Evolutionary conservation across 2,797 vertebrate species (phyloP).

Genomic region (Epinephelus coioides): DNA sequence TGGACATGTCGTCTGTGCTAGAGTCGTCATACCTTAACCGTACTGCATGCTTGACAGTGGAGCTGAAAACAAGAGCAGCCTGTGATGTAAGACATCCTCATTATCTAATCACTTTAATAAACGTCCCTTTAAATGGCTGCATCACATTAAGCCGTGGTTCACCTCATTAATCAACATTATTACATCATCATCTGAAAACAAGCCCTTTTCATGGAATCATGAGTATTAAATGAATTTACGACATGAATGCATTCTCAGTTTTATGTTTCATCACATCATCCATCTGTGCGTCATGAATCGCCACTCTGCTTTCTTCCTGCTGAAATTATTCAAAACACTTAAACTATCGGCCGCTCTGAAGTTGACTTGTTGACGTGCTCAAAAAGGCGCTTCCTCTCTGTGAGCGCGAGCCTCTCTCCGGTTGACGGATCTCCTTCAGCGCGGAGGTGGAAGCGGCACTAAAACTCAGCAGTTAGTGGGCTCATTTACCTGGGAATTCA

Average conservation of each 20-base stretch:
- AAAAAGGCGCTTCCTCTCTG: conserved; percentile 8
- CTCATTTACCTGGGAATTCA: conserved; percentile 51
- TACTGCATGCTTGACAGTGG: not conserved
- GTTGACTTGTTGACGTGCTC: not conserved
- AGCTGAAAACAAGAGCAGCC: not conserved
- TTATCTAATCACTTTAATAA: not conserved
- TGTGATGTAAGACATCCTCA: not conserved
- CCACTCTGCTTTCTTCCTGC: not conserved
- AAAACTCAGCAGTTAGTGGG: conserved; percentile 40
- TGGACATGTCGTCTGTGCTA: too few species aligned
- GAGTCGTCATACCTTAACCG: too few species aligned
- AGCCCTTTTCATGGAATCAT: conserved; percentile 7
- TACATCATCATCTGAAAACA: conserved; percentile 15
- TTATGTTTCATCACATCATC: not conserved
- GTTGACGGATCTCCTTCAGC: conserved; percentile 27
- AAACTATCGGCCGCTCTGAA: not conserved
- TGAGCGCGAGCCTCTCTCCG: not conserved
- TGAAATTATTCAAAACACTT: not conserved
- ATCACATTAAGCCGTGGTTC: not conserved
- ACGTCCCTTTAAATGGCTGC: not conserved
- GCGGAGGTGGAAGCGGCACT: conserved; percentile 14
- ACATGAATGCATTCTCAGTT: not conserved
- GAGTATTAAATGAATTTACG: conserved; percentile 16
- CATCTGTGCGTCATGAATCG: not conserved
- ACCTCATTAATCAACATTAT: conserved; percentile 15